Percentiles rank a stretch among this genome's conserved stretches.
Conservation (phyloP, 2,113 vertebrate species). For the Carlito syrichta region DNA sequence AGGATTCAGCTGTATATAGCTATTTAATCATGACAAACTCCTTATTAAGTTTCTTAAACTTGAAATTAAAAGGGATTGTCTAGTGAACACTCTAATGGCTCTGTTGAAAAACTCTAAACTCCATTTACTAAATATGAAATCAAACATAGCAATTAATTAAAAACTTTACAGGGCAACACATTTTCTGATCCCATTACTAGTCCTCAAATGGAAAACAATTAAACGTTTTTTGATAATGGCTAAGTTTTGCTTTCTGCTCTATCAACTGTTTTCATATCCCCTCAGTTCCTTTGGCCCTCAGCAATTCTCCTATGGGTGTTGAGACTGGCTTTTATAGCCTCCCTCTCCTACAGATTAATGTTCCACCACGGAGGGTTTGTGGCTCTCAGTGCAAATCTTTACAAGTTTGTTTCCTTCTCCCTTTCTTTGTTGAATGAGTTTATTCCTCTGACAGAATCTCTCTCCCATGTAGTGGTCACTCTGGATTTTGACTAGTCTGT, state of each 20-base stretch:
- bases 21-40: conserved; percentile 39
- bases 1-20: conserved; percentile 8
- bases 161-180: not conserved
- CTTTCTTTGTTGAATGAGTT: not conserved
- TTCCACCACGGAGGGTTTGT: not conserved
- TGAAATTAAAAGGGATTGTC: conserved; percentile 62
- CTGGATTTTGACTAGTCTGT: not conserved
- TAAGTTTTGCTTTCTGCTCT: not conserved
- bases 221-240: not conserved
- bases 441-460: no score
- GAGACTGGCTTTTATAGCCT: not conserved
- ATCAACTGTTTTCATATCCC: not conserved
- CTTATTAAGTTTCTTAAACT: conserved; percentile 51
- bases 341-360: not conserved
- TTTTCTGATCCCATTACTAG: not conserved
- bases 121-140: conserved; percentile 48
- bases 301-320: not conserved
- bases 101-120: conserved; percentile 34
- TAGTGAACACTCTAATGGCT: conserved; percentile 41
- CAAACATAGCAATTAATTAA: conserved; percentile 46
- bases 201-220: not conserved
- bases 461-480: not conserved
- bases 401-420: not conserved
- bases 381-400: not conserved
- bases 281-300: not conserved